Evolutionary conservation across 2,888 invertebrate species (phyloP), one percentile per base, ranked within the genome.

Genomic region (Lottia scabra): DNA sequence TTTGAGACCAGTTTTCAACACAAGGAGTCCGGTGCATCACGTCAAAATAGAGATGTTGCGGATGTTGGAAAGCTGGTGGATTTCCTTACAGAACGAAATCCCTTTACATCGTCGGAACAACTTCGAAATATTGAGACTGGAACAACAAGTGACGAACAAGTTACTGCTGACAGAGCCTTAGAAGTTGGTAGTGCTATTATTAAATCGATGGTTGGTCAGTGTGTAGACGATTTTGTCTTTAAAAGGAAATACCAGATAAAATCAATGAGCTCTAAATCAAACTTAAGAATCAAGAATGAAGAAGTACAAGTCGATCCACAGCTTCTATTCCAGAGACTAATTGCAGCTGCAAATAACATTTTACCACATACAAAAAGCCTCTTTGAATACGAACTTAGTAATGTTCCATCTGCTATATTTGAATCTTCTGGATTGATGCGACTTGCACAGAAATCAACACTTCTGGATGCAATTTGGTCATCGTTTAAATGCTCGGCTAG

Each of bases 331-430:
- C 63, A 68, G 30, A 5, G 68, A 19, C 19, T 68, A 19, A 19
- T 62, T 13, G 44, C 63, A 43, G 44, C 43, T 16, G 62, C 68
- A 19, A 19, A 16, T 48, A 48, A 48, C 16, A 19, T 48, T 16
- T n/a, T 19, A n/a, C n/a, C 6, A 48, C 0, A 48, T 48, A 19
- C 19, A 16, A 3, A 46, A 16, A 16, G 45, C 2, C 15, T 71
- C 3, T 66, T 71, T 43, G 23, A 48, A 12, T 66, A 71, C 44
- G 75, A 73, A 56, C 45, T 75, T 15, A 67, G 74, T 63, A 73
- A 63, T 45, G 16, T 65, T 65, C 74, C 70, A 16, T 64, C 76
- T 15, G n/a, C 75, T n/a, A 56, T 78, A n/a, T 77, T 78, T 68
- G 77, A 77, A 13, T 15, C 65, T 10, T 63, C 56, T 16, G 68